These are phyloP conservation scores for Phataginus tricuspis DNA, from an alignment of 2,797 vertebrate species.

Conservation along the genomic window DNA sequence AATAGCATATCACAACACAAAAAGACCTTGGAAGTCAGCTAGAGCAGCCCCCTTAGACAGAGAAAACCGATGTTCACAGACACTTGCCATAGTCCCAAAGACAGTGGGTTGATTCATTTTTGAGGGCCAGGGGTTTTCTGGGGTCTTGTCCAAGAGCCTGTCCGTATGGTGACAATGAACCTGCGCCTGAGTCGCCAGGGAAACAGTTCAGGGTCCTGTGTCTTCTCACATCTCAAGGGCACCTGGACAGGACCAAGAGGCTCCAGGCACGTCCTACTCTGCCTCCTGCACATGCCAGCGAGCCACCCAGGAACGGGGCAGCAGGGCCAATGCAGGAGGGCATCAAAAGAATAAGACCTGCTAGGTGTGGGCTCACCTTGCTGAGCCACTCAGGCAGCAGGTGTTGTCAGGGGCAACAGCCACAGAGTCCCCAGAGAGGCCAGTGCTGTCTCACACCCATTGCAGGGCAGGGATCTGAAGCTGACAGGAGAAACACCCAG, in stretches of 20 bases:
- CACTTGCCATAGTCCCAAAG: not conserved
- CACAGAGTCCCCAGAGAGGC: not conserved
- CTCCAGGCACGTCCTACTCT: too few species aligned
- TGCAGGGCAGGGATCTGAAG: not conserved
- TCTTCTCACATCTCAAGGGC: not conserved
- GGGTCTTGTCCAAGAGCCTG: not conserved
- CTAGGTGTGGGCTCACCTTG: not conserved
- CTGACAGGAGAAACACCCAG: not conserved
- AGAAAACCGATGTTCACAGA: not conserved
- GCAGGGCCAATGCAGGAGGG: too few species aligned
- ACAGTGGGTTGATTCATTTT: not conserved
- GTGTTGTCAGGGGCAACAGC: not conserved
- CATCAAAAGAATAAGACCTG: too few species aligned
- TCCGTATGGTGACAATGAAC: rapidly evolving
- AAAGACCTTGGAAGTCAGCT: not conserved
- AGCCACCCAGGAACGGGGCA: not conserved
- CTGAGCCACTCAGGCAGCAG: not conserved
- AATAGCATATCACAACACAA: not conserved
- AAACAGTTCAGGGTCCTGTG: not conserved
- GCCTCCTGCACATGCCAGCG: too few species aligned
- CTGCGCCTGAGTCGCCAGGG: not conserved
- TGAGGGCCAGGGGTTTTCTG: rapidly evolving
- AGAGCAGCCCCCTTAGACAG: not conserved
- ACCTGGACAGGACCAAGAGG: too few species aligned
- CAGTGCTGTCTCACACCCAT: not conserved